phyloP scores from a whole-genome alignment of 2,113 vertebrate species.

The Pygoscelis adeliae region DNA sequence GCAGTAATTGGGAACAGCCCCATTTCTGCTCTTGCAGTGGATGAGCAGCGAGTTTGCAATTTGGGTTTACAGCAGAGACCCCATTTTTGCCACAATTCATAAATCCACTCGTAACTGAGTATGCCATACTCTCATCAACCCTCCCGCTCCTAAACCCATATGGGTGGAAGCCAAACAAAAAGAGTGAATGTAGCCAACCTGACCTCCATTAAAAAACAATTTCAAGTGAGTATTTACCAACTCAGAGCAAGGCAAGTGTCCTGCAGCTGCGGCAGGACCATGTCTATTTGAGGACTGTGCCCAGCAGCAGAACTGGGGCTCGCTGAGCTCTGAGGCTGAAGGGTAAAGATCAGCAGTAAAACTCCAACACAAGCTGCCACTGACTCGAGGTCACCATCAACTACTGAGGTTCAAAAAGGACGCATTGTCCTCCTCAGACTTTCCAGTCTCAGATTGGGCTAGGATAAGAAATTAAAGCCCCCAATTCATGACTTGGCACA shows the following conservation, averaged over 20 bases:
- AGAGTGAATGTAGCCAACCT: not conserved
- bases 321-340: not conserved
- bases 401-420: not conserved
- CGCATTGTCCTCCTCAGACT: not conserved
- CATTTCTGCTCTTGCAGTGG: not conserved
- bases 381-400: not conserved
- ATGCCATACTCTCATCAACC: not conserved
- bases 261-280: rapidly evolving
- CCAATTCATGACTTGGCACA: not conserved
- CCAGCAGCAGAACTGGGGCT: not conserved
- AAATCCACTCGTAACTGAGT: not conserved
- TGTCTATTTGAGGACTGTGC: not conserved
- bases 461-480: not conserved
- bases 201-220: not conserved
- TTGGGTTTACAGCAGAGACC: not conserved
- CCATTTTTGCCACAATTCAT: not conserved
- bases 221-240: not conserved
- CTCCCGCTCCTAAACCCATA: not conserved
- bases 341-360: not conserved
- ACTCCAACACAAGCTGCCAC: not conserved
- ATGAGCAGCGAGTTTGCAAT: not conserved
- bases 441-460: not conserved
- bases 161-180: not conserved
- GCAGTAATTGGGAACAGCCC: not conserved
- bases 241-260: not conserved